These are phyloP conservation scores for Jaculus jaculus DNA, from an alignment of 2,113 vertebrate genomes.

Conservation along the genomic window DNA sequence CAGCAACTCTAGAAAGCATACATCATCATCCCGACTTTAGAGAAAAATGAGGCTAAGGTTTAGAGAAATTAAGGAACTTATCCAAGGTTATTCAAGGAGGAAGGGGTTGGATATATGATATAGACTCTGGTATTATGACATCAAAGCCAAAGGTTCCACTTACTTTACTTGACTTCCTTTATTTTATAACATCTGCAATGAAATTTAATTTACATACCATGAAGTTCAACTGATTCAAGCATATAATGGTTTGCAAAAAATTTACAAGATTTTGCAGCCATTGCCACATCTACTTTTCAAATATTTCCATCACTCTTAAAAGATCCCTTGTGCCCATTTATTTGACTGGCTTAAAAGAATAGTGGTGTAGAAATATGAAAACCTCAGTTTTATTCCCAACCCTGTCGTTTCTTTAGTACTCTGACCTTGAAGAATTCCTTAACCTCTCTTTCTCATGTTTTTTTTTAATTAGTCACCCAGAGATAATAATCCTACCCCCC, in stretches of 20 bases:
- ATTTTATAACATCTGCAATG: background rate
- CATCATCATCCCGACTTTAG: background rate
- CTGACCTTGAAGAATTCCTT: slow-evolving; percentile 43
- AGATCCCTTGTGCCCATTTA: slow-evolving; percentile 43
- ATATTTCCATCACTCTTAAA: background rate
- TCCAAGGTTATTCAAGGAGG: background rate
- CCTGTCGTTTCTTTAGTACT: background rate
- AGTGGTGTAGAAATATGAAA: background rate
- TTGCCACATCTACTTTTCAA: background rate
- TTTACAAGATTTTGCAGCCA: background rate
- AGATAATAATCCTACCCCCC: slow-evolving; percentile 24
- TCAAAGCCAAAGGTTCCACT: background rate
- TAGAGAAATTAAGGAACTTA: background rate
- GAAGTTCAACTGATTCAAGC: background rate
- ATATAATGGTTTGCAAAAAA: background rate
- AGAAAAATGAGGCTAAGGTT: background rate
- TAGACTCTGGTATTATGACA: background rate
- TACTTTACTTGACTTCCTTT: background rate
- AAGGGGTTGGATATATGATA: background rate
- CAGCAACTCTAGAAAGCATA: background rate
- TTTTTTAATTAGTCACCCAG: slow-evolving; percentile 40
- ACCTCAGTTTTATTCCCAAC: background rate
- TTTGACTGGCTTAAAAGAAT: slow-evolving; percentile 23
- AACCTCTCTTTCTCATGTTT: background rate
- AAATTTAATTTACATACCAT: background rate